Conservation (phyloP, 2,797 vertebrate genomes). For the Myotis daubentonii region DNA sequence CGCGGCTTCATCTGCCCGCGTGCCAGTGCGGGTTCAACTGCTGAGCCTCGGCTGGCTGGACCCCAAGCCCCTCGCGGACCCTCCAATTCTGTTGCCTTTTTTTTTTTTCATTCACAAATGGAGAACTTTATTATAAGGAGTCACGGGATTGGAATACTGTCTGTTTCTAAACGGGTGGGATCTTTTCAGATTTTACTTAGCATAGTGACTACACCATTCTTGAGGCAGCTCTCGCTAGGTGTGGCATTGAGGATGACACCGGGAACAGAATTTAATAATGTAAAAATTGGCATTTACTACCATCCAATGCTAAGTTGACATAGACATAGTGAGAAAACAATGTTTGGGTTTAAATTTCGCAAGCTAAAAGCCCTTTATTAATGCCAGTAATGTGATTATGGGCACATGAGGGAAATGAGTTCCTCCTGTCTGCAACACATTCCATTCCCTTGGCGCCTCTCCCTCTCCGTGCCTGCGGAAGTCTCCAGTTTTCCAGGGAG, state of each 20-base stretch:
- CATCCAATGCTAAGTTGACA: background rate
- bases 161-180: background rate
- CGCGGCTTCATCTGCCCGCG: background rate
- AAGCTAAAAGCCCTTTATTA: background rate
- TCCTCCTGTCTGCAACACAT: background rate
- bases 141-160: background rate
- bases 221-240: background rate
- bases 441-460: background rate
- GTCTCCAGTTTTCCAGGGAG: background rate
- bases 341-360: background rate
- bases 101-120: background rate
- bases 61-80: background rate
- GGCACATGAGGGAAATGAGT: background rate
- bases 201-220: background rate
- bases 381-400: background rate
- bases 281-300: background rate
- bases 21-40: background rate
- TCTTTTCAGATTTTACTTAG: background rate
- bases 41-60: background rate
- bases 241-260: background rate
- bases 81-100: background rate
- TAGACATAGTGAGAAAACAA: background rate
- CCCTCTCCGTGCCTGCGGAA: rapidly evolving
- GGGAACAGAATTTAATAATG: background rate
- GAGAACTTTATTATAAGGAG: background rate